Evolutionary conservation across 2,888 invertebrate genomes (phyloP).

Genomic region (Diogma glabrata): DNA sequence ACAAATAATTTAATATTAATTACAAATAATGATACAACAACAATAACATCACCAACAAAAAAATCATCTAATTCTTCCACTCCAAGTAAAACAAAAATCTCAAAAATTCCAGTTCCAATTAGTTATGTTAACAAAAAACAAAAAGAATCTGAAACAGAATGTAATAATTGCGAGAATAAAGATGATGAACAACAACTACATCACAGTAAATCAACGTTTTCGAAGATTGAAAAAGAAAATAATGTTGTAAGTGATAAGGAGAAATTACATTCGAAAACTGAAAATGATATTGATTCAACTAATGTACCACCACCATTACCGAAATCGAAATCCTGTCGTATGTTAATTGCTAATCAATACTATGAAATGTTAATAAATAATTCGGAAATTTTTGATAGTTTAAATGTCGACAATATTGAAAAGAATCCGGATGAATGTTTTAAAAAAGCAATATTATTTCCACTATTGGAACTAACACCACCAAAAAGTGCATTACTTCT

Average conservation of each 20-base stretch:
- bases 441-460: constrained; percentile 76
- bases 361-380: constrained; percentile 66
- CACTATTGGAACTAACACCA: constrained; percentile 73
- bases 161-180: constrained; percentile 27
- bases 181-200: constrained; percentile 17
- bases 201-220: constrained; percentile 3
- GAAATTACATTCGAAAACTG: neutral
- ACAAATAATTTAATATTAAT: constrained; percentile 23
- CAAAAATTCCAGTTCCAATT: constrained; percentile 31
- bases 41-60: constrained; percentile 4
- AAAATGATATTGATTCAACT: constrained; percentile 1
- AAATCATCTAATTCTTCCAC: constrained; percentile 16
- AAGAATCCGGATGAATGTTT: constrained; percentile 86
- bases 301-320: constrained; percentile 32
- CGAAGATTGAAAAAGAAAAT: too few relatives aligned
- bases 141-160: constrained; percentile 32
- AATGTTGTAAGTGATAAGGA: neutral
- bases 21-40: constrained; percentile 22
- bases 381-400: constrained; percentile 68
- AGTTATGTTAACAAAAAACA: constrained; percentile 19
- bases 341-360: constrained; percentile 63
- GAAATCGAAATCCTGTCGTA: constrained; percentile 45
- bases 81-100: constrained; percentile 32
- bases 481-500: constrained; percentile 77
- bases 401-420: constrained; percentile 71